Percentiles rank a stretch among this genome's conserved stretches.
phyloP scores from a whole-genome alignment of 2,113 vertebrate species.

The Sinosuthora webbiana region DNA sequence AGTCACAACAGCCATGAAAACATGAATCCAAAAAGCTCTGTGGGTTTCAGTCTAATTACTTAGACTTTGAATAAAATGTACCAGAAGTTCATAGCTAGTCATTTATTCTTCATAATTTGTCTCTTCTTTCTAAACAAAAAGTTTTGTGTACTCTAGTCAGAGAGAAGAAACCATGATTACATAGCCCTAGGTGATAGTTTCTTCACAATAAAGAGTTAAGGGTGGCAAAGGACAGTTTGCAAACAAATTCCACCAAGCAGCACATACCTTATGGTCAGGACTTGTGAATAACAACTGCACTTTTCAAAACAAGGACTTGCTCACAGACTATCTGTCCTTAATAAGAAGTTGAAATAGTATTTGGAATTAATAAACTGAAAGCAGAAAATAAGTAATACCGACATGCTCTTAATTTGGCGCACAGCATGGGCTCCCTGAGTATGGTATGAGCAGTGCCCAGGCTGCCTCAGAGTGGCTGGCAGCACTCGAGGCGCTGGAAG shows the following conservation, averaged over 20 bases:
- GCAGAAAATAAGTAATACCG: conserved; percentile 2
- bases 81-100: neutral
- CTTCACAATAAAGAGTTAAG: neutral
- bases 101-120: neutral
- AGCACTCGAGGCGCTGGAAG: neutral
- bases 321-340: neutral
- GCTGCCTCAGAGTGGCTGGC: neutral
- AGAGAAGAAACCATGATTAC: neutral
- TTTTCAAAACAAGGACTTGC: neutral
- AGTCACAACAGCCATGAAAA: neutral
- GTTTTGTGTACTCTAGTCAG: neutral
- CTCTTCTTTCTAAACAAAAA: neutral
- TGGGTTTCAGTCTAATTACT: neutral
- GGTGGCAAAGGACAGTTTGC: neutral
- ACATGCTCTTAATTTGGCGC: conserved; percentile 38
- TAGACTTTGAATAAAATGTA: neutral
- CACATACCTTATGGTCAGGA: neutral
- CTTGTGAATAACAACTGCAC: neutral
- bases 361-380: conserved; percentile 3
- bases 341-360: neutral
- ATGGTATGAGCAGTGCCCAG: neutral
- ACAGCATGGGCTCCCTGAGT: neutral
- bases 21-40: neutral
- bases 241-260: neutral
- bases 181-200: neutral